Percentiles rank a stretch among this genome's conserved stretches.
phyloP scores from a whole-genome alignment of 2,797 vertebrate genomes.

The Vipera latastei region DNA sequence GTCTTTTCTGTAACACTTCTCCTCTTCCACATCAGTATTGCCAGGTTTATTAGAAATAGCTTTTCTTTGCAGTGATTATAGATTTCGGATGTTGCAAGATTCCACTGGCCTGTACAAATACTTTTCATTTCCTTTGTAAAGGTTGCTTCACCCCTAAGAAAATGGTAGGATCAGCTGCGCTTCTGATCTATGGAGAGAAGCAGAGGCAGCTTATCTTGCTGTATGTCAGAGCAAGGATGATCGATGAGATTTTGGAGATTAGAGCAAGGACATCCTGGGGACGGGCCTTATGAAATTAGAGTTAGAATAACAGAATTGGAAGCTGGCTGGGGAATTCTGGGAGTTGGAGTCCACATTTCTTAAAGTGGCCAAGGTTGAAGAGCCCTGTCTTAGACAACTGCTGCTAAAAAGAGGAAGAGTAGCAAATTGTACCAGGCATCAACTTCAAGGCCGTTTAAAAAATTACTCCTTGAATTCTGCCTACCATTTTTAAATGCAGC shows the following conservation, averaged over 20 bases:
- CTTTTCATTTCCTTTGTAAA: background rate
- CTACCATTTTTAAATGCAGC: background rate
- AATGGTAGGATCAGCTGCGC: background rate
- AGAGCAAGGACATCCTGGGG: background rate
- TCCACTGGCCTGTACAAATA: background rate
- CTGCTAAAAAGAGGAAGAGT: background rate
- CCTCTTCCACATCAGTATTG: background rate
- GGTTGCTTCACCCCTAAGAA: background rate
- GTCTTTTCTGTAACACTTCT: background rate
- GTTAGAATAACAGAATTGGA: too few species aligned
- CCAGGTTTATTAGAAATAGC: background rate
- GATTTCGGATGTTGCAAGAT: background rate
- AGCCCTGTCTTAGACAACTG: background rate
- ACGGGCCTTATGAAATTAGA: background rate
- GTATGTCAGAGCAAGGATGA: background rate
- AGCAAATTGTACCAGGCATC: background rate
- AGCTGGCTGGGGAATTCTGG: too few species aligned
- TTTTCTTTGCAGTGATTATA: background rate
- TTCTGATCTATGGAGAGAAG: background rate
- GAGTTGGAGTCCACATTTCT: too few species aligned
- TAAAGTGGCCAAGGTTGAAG: too few species aligned
- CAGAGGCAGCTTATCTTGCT: background rate
- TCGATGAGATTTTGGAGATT: background rate
- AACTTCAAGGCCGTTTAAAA: background rate
- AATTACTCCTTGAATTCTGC: background rate